These are phyloP conservation scores for Agriopis marginaria DNA, from an alignment of 2,888 invertebrate species.

Conservation along the genomic window DNA sequence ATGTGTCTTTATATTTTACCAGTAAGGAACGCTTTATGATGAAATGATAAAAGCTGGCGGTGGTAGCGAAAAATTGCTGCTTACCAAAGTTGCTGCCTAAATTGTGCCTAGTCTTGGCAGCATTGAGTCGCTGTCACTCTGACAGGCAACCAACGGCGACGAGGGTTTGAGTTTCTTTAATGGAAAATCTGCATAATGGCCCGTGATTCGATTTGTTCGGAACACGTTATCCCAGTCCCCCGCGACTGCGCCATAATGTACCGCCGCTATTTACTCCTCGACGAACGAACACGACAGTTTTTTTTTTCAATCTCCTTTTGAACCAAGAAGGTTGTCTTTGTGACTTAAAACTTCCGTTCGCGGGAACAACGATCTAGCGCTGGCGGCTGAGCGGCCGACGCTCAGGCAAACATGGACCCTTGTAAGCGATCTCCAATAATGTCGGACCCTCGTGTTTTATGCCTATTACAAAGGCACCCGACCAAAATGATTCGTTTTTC, in stretches of 20 bases:
- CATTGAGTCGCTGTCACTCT: slow-evolving; percentile 20
- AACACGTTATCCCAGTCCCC: slow-evolving; percentile 64
- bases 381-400: slow-evolving; percentile 49
- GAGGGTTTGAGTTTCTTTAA: slow-evolving; percentile 72
- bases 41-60: not conserved
- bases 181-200: slow-evolving; percentile 83
- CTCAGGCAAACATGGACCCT: slow-evolving; percentile 64
- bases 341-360: slow-evolving; percentile 65
- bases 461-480: slow-evolving; percentile 57
- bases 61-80: not conserved
- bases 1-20: not conserved
- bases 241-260: slow-evolving; percentile 66
- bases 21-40: not conserved
- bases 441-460: slow-evolving; percentile 63
- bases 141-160: slow-evolving; percentile 44
- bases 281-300: slow-evolving; percentile 63
- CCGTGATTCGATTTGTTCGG: slow-evolving; percentile 78
- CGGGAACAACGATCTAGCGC: slow-evolving; percentile 60
- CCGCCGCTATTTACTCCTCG: slow-evolving; percentile 67
- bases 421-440: slow-evolving; percentile 77
- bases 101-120: not conserved
- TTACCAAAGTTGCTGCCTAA: not conserved
- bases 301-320: slow-evolving; percentile 51
- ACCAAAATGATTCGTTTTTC: slow-evolving; percentile 52
- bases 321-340: slow-evolving; percentile 60